Evolutionary conservation across 2,888 invertebrate species (phyloP).

Genomic region (Subacronicta megacephala): DNA sequence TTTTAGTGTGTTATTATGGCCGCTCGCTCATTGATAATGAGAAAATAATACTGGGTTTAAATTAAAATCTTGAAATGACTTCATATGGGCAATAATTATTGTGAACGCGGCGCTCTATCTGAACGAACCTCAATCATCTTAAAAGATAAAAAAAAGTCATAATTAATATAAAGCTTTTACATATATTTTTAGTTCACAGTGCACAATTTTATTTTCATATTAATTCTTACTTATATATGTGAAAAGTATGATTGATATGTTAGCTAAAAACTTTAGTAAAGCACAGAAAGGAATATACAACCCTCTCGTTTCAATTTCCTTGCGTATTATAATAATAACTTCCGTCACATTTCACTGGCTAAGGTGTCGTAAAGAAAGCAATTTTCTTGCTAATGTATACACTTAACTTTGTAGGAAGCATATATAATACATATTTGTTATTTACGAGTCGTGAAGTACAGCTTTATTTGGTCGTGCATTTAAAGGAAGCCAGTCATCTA

Average conservation of each 20-base stretch:
- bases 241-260: too few species aligned
- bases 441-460: slow-evolving; percentile 25
- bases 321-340: neutral
- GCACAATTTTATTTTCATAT: neutral
- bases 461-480: slow-evolving; percentile 38
- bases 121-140: slow-evolving; percentile 33
- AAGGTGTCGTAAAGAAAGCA: slow-evolving; percentile 17
- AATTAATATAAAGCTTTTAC: slow-evolving; percentile 26
- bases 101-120: slow-evolving; percentile 47
- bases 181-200: slow-evolving; percentile 6
- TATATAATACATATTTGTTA: slow-evolving; percentile 20
- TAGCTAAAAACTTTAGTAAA: too few species aligned
- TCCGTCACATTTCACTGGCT: slow-evolving; percentile 15
- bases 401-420: slow-evolving; percentile 15
- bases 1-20: slow-evolving; percentile 55
- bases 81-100: slow-evolving; percentile 63
- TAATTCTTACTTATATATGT: slow-evolving; percentile 22
- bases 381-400: slow-evolving; percentile 20
- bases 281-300: too few species aligned
- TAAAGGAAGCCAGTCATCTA: slow-evolving; percentile 30
- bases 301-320: neutral
- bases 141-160: slow-evolving; percentile 47
- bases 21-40: slow-evolving; percentile 60
- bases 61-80: slow-evolving; percentile 68
- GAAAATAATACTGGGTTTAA: slow-evolving; percentile 68